These are phyloP conservation scores for Magallana angulata DNA, from an alignment of 1,140 invertebrate species.

Conservation along the genomic window DNA sequence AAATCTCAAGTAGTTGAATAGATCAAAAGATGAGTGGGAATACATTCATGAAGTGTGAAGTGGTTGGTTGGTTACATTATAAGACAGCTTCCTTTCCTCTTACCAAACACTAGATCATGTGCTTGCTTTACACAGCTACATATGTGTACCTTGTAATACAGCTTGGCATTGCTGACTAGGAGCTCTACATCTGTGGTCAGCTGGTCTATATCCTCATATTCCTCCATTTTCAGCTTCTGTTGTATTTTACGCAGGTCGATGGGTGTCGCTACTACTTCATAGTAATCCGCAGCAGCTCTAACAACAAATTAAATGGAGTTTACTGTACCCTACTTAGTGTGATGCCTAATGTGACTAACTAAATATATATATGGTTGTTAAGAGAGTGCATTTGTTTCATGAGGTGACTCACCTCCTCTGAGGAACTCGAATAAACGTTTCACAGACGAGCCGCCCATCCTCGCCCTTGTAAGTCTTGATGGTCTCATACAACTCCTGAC, in stretches of 20 bases:
- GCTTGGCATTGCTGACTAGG: conserved; percentile 97
- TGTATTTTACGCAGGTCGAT: conserved; percentile 96
- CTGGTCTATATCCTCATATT: conserved; percentile 89
- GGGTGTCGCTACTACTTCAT: conserved; percentile 88
- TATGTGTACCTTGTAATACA: conserved; percentile 90
- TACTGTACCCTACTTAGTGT: no score
- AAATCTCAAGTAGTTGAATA: no score
- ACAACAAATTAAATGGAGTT: not conserved
- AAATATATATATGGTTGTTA: no score
- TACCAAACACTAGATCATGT: no score
- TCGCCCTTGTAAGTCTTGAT: conserved; percentile 95
- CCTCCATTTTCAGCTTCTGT: conserved; percentile 97
- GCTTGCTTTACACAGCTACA: no score
- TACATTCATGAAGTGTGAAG: no score
- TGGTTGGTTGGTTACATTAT: no score
- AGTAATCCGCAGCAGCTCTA: conserved; percentile 81
- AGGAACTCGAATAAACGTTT: conserved; percentile 95
- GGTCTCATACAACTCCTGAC: conserved; percentile 95
- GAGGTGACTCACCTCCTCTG: conserved; percentile 85
- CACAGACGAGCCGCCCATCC: conserved; percentile 93
- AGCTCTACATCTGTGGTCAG: conserved; percentile 94
- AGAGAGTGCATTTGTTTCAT: no score
- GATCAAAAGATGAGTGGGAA: no score
- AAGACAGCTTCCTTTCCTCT: no score
- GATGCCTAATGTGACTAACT: no score